phyloP scores from a whole-genome alignment of 2,797 vertebrate species.

The Hypotaenidia philippensis region DNA sequence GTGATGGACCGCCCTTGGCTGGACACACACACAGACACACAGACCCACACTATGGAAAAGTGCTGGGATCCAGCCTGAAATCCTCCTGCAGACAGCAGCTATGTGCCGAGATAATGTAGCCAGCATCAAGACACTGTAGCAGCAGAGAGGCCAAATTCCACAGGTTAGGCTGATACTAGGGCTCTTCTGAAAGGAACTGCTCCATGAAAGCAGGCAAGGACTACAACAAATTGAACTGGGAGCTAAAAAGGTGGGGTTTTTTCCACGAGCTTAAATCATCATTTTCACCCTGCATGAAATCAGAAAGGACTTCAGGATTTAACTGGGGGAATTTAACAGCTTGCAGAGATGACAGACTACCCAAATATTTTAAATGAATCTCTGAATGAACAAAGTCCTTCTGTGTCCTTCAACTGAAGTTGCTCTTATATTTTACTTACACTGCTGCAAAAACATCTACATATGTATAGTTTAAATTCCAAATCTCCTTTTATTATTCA shows the following conservation, averaged over 20 bases:
- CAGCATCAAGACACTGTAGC: fast-evolving
- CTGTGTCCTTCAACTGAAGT: conserved; percentile 34
- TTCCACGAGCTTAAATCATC: background rate
- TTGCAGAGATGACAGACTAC: conserved; percentile 39
- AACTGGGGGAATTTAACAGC: conserved; percentile 20
- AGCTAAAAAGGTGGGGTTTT: background rate
- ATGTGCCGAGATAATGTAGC: background rate
- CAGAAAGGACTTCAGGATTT: conserved; percentile 35
- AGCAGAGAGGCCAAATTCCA: background rate
- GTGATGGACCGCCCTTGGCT: fast-evolving
- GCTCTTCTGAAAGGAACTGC: background rate
- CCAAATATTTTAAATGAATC: conserved; percentile 41
- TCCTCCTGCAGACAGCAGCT: background rate
- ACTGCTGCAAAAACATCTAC: background rate
- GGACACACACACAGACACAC: fast-evolving
- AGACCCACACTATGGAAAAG: fast-evolving
- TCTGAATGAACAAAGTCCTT: conserved; percentile 28
- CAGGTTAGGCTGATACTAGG: background rate
- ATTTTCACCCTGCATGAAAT: conserved; percentile 20
- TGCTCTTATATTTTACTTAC: background rate
- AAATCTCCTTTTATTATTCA: conserved; percentile 19
- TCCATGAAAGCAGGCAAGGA: background rate
- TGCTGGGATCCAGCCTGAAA: background rate
- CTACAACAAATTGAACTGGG: background rate
- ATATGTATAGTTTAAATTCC: background rate